Evolutionary conservation across 2,888 invertebrate species (phyloP), one percentile per base, ranked within the genome.

Genomic region (Cantharis nigra): DNA sequence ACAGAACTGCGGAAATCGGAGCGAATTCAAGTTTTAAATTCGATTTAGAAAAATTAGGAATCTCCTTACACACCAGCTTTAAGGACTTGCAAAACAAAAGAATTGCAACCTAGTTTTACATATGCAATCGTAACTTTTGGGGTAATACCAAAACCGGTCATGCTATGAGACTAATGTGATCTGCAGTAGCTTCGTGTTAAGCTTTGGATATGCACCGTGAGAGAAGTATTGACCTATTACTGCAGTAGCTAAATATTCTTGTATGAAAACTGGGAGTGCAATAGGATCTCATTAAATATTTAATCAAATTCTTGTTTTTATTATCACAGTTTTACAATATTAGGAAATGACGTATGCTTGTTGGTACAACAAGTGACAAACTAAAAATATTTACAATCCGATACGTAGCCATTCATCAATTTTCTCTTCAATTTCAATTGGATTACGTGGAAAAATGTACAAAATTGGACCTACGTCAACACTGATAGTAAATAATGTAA

Each of bases 401-500:
- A 49, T 49, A 49, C 49, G 49, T n/a, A n/a, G 49, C 49, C 49
- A 49, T 49, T 64, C 18, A 64, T 20, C 64, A 64, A 9, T 18
- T 30, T 26, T 30, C 33, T 18, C 9, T 70, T 70, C 18, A 33
- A 11, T 70, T 33, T 28, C 9, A 69, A 30, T 69, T 13, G 23
- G 11, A 28, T 28, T 28, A 30, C 30, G 30, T 10, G 18, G 16
- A 16, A 69, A 69, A 30, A 49, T 26, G 67, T 67, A 26, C 26
- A 49, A 49, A 49, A 49, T 67, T 20, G 20, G n/a, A 69, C 69
- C 26, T 23, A 63, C 69, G 74, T 74, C 74, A 74, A 28, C 14
- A 33, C 9, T 30, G 74, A 74, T 74, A 74, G 63, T 69, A 69
- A 74, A 74, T 26, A 26, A 26, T 69, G 30, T 69, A 74, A 18